A percentile compares a stretch with the other conserved stretches of the same genome.
Conservation (phyloP, 2,113 vertebrate species). For the Mesembrinibis cayennensis region DNA sequence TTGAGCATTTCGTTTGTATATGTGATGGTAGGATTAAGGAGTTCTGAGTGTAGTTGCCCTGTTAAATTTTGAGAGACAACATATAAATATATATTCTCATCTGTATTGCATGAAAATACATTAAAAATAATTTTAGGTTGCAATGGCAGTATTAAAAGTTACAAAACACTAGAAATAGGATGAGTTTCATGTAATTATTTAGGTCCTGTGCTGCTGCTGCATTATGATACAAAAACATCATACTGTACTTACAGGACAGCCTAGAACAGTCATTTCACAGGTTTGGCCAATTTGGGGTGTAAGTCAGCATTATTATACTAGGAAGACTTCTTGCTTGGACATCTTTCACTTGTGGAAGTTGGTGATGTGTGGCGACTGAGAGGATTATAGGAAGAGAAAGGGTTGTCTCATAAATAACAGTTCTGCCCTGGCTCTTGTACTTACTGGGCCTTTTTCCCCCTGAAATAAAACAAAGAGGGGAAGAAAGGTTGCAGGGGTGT, state of each 20-base stretch:
- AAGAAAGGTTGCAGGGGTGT: background rate
- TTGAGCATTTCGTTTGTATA: background rate
- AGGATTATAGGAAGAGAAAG: background rate
- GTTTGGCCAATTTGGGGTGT: background rate
- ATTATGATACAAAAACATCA: background rate
- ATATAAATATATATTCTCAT: too few relatives aligned
- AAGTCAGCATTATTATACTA: background rate
- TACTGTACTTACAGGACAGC: background rate
- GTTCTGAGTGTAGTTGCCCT: background rate
- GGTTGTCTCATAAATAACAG: background rate
- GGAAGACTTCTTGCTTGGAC: background rate
- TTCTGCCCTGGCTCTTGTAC: background rate
- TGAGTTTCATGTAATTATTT: background rate
- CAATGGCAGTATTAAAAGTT: background rate
- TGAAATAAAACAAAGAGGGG: background rate
- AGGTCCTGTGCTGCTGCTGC: background rate
- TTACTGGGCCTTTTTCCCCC: background rate
- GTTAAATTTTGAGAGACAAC: background rate
- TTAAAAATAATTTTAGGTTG: background rate
- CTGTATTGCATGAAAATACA: background rate
- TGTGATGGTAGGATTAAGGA: background rate
- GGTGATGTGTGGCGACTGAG: background rate
- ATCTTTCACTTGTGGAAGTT: background rate
- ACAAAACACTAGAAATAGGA: background rate
- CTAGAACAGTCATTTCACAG: background rate